Evolutionary conservation across 2,888 invertebrate species (phyloP).

Genomic region (Microdon myrmicae): DNA sequence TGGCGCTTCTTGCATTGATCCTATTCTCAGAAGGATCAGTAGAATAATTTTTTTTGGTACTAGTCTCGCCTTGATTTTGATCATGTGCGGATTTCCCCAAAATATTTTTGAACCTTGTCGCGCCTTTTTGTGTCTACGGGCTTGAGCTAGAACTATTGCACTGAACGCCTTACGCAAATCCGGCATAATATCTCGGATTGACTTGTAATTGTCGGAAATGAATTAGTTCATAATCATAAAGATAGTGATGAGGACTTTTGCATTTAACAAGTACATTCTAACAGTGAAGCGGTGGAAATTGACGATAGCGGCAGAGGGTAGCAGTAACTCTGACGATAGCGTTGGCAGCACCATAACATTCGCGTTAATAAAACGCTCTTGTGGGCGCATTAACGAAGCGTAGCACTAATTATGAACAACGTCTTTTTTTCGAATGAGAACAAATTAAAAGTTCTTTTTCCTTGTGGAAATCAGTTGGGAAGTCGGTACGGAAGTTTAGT

Average conservation of each 20-base stretch:
- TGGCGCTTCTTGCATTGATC: no score
- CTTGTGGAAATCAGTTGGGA: background rate
- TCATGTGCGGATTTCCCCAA: no score
- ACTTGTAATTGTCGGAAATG: constrained; percentile 24
- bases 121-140: no score
- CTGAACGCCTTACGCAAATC: constrained; percentile 13
- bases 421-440: constrained; percentile 3
- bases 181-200: constrained; percentile 7
- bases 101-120: no score
- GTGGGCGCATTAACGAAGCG: constrained; percentile 22
- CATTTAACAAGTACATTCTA: background rate
- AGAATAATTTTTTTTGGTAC: no score
- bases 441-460: no score
- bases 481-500: constrained; percentile 1
- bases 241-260: constrained; percentile 10
- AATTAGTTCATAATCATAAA: no score
- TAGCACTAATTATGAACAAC: constrained; percentile 14
- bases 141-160: no score
- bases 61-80: no score
- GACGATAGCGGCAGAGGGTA: constrained; percentile 6
- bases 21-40: no score
- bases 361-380: constrained; percentile 5
- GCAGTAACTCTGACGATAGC: constrained; percentile 1
- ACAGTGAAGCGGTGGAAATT: background rate
- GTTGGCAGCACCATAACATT: constrained; percentile 14